Percentiles rank a stretch among this genome's conserved stretches.
phyloP scores from a whole-genome alignment of 2,888 invertebrate genomes.

The Ephialtes manifestator region DNA sequence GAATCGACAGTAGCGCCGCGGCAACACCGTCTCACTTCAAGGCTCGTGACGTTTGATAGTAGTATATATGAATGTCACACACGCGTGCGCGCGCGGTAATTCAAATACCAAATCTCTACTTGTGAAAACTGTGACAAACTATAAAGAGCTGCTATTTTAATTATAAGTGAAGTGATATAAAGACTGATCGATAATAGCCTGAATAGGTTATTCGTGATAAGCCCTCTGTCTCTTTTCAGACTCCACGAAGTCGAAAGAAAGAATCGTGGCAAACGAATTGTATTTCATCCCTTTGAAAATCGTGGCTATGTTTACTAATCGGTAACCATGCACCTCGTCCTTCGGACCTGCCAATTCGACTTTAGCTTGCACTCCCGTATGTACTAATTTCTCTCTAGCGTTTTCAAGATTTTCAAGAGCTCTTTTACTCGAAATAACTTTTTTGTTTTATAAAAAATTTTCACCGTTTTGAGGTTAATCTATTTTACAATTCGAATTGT shows the following conservation, averaged over 20 bases:
- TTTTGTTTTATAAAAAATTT: background rate
- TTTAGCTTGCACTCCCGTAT: background rate
- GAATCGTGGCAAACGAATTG: background rate
- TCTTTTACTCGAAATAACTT: background rate
- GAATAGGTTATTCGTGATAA: too few species aligned
- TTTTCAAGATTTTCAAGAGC: background rate
- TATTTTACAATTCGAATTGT: background rate
- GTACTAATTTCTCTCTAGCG: background rate
- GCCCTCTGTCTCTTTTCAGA: slow-evolving; percentile 13
- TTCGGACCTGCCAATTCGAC: background rate
- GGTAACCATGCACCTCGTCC: slow-evolving; percentile 7
- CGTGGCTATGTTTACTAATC: background rate
- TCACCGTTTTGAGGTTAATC: background rate
- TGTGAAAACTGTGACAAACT: too few species aligned
- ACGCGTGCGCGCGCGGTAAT: too few species aligned
- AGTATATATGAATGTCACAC: too few species aligned
- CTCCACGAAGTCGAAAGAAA: slow-evolving; percentile 15
- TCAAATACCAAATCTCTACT: too few species aligned
- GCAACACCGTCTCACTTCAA: too few species aligned
- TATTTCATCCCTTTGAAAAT: slow-evolving; percentile 7
- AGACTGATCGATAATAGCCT: too few species aligned
- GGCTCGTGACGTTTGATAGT: too few species aligned
- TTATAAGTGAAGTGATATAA: too few species aligned
- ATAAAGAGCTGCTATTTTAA: too few species aligned
- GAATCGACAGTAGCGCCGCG: too few species aligned